Evolutionary conservation across 2,797 vertebrate genomes (phyloP), one percentile per base, ranked within the genome.

Genomic region (Paramormyrops hopkinsi): DNA sequence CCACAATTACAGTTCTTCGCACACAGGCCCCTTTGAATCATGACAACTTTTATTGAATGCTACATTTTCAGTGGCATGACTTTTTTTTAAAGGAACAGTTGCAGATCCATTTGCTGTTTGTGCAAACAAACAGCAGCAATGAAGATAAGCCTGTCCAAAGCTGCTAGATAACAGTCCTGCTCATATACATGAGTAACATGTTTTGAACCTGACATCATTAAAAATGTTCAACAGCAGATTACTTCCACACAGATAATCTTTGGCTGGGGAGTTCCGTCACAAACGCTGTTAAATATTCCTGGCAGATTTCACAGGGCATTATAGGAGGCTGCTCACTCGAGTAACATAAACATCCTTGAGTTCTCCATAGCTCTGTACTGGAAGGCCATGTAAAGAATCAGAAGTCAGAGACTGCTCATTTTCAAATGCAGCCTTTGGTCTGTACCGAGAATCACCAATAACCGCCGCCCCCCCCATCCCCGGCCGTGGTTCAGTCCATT

Each of bases 251-350:
- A 88, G 59, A 56, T 87, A 88, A 48, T 83, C 88, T 85, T 85
- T 69, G 59, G 89, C 88, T 84, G 89, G 29, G 87, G 91, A 92
- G 90, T 53, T 90, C 59, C 2, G 22, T 62, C 90, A 90, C 89
- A 91, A 88, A 88, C 89, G 41, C 79, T 29, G 69, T 85, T 50
- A 89, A 59, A 76, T 90, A 56, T 83, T 50, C 37, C 82, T 53
- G 37, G 59, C 46, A 14, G 84, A 86, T 51, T 53, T 86, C 46
- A 29, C 22, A 33, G n/a, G 14, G 50, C 22, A 86, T 51, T 14
- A 54, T 1, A 86, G 46, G 11, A 51, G 11, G 25, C 2, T 86
- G 8, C n/a, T 54, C 5, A 50, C 12, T 22, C 33, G 41, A 86
- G 12, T 53, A 12, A 86, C 84, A 25, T 54, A 7, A 33, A 53